A percentile compares a stretch with the other conserved stretches of the same genome.
Conservation (phyloP, 2,797 vertebrate genomes). For the Miichthys miiuy region DNA sequence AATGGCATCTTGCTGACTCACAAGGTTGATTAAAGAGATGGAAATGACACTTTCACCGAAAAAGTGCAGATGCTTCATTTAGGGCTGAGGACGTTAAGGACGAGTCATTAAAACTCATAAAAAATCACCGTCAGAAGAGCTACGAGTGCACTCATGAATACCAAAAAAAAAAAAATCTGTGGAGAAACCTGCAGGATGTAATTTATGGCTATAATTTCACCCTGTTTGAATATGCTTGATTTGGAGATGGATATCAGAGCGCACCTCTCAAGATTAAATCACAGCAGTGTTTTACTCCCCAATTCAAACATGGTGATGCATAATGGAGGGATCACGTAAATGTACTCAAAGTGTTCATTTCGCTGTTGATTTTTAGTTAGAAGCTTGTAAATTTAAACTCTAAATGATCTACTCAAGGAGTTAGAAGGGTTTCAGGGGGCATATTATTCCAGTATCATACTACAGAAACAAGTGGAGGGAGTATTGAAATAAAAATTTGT, state of each 20-base stretch:
- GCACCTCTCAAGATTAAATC: constrained; percentile 68
- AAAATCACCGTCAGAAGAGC: constrained; percentile 57
- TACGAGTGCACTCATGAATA: constrained; percentile 61
- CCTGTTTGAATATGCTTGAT: constrained; percentile 72
- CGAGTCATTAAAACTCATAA: constrained; percentile 68
- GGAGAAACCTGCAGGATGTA: constrained; percentile 53
- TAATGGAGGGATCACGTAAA: constrained; percentile 50
- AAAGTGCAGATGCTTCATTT: constrained; percentile 70
- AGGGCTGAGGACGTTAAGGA: constrained; percentile 53
- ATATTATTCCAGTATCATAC: not conserved
- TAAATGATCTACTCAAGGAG: constrained; percentile 10
- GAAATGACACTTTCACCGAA: constrained; percentile 54
- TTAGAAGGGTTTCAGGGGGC: constrained; percentile 12
- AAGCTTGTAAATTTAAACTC: constrained; percentile 26
- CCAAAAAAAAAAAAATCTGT: constrained; percentile 21
- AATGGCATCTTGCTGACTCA: constrained; percentile 60
- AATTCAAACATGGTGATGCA: constrained; percentile 43
- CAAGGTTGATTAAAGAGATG: constrained; percentile 68
- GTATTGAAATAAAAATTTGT: not conserved
- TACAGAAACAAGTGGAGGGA: not conserved
- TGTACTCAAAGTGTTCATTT: constrained; percentile 38
- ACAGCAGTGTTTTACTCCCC: constrained; percentile 43
- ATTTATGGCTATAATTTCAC: constrained; percentile 66
- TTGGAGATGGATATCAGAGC: constrained; percentile 69
- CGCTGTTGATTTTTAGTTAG: constrained; percentile 43